A percentile compares a stretch with the other conserved stretches of the same genome.
These are phyloP conservation scores for Rugalucina vietnamica DNA, from an alignment of 2,888 invertebrate species.

Conservation along the genomic window DNA sequence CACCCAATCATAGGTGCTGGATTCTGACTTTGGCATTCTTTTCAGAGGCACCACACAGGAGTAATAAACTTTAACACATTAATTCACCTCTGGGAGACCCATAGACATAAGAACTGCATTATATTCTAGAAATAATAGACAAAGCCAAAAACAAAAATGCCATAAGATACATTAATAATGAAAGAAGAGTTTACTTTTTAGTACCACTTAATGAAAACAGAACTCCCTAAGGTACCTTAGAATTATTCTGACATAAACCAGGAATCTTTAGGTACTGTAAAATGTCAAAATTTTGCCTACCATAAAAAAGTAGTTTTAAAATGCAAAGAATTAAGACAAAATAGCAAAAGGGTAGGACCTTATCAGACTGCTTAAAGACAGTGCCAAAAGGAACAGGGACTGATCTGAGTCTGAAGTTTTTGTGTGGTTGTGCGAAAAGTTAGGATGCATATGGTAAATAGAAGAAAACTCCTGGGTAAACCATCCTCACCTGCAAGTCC, in stretches of 20 bases:
- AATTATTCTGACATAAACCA: slow-evolving; percentile 1
- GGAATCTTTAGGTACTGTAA: too few relatives aligned
- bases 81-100: background rate
- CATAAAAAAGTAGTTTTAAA: too few relatives aligned
- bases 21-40: slow-evolving; percentile 1
- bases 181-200: background rate
- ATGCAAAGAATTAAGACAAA: too few relatives aligned
- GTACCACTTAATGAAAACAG: slow-evolving; percentile 37
- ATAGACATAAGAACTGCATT: background rate
- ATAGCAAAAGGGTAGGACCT: too few relatives aligned
- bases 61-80: background rate
- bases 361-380: too few relatives aligned
- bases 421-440: too few relatives aligned
- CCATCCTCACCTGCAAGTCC: too few relatives aligned
- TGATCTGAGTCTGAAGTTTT: too few relatives aligned
- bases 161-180: slow-evolving; percentile 4
- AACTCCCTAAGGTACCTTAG: slow-evolving; percentile 39
- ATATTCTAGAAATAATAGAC: background rate
- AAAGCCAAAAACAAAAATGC: background rate
- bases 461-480: too few relatives aligned
- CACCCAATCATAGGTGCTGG: slow-evolving; percentile 61
- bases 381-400: too few relatives aligned
- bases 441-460: too few relatives aligned
- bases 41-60: background rate
- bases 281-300: too few relatives aligned